phyloP scores from a whole-genome alignment of 2,888 invertebrate species.

The Torymus aiolomorphi region DNA sequence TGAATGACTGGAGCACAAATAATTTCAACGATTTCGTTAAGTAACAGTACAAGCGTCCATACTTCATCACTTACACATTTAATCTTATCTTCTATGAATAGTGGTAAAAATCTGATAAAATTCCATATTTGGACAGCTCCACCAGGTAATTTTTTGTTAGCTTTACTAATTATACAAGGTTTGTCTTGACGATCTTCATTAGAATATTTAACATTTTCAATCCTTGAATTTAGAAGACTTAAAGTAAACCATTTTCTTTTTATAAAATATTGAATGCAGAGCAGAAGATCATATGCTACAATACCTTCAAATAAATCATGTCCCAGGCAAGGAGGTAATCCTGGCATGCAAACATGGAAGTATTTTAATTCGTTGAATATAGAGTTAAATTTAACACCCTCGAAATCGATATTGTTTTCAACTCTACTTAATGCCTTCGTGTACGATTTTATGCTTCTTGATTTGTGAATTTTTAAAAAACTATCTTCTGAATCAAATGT shows the following conservation, averaged over 20 bases:
- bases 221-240: constrained; percentile 43
- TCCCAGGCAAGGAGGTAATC: constrained; percentile 58
- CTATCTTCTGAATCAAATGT: neutral
- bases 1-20: constrained; percentile 58
- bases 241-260: constrained; percentile 56
- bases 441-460: constrained; percentile 22
- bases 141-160: constrained; percentile 48
- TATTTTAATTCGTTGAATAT: constrained; percentile 53
- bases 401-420: constrained; percentile 14
- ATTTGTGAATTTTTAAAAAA: neutral
- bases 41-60: constrained; percentile 56
- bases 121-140: constrained; percentile 57
- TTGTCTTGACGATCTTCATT: constrained; percentile 55
- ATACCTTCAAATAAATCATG: constrained; percentile 59
- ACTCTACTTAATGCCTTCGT: constrained; percentile 10
- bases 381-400: constrained; percentile 58
- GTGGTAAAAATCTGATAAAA: constrained; percentile 54
- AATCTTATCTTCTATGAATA: constrained; percentile 55
- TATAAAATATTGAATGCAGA: constrained; percentile 50
- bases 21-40: constrained; percentile 61
- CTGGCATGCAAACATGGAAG: constrained; percentile 56
- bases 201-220: constrained; percentile 47
- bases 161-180: constrained; percentile 40
- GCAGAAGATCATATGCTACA: constrained; percentile 46
- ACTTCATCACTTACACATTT: constrained; percentile 51